Conservation (phyloP, 1,140 invertebrate genomes). For the Drosophila biarmipes region DNA sequence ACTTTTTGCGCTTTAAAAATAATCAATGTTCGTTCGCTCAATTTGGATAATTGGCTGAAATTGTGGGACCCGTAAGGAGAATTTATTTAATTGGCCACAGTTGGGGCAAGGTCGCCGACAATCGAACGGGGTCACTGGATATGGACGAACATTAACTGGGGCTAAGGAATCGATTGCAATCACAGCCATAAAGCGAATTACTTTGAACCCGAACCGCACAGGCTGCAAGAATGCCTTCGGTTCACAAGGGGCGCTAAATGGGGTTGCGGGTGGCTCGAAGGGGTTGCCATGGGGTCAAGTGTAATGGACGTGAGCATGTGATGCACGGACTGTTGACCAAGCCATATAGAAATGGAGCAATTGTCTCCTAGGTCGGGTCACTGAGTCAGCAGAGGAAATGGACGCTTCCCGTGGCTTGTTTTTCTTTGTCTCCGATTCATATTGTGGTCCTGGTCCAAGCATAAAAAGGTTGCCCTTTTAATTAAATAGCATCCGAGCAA, state of each 20-base stretch:
- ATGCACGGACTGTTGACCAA: constrained; percentile 36
- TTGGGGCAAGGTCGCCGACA: constrained; percentile 27
- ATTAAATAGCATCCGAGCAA: constrained; percentile 13
- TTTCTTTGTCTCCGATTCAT: constrained; percentile 15
- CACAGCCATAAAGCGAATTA: constrained; percentile 43
- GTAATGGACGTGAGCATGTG: constrained; percentile 49
- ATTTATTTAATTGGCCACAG: constrained; percentile 46
- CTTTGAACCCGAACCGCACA: constrained; percentile 39
- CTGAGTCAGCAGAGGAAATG: constrained; percentile 41
- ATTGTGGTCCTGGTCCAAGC: constrained; percentile 10
- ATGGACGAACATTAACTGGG: constrained; percentile 21
- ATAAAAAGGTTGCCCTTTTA: constrained; percentile 26
- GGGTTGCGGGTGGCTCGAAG: background rate
- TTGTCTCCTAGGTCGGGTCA: constrained; percentile 23
- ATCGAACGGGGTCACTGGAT: constrained; percentile 50
- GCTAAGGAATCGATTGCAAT: constrained; percentile 55
- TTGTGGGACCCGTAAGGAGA: constrained; percentile 22
- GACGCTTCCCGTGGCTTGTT: constrained; percentile 27
- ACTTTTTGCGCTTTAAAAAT: background rate
- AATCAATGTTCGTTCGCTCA: background rate
- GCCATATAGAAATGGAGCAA: constrained; percentile 31
- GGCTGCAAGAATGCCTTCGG: constrained; percentile 19
- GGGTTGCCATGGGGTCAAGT: constrained; percentile 29
- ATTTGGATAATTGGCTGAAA: constrained; percentile 15
- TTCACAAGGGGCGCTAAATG: background rate